These are phyloP conservation scores for Benitochromis conjunctus DNA, from an alignment of 2,113 vertebrate species.

Conservation along the genomic window DNA sequence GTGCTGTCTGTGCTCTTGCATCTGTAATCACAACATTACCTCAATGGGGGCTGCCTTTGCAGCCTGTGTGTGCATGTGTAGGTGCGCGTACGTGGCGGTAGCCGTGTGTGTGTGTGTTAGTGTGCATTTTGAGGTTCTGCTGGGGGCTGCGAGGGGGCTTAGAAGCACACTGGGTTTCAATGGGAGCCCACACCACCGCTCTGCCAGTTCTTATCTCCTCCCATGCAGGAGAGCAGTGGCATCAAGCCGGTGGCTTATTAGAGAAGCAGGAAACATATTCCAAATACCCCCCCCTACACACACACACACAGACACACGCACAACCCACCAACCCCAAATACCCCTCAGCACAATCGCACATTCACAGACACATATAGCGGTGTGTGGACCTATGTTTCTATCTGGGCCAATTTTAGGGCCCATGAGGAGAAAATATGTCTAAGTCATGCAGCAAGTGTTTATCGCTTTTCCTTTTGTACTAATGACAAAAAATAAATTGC, in stretches of 20 bases:
- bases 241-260: constrained; percentile 74
- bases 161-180: constrained; percentile 63
- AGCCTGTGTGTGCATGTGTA: constrained; percentile 29
- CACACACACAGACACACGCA: background rate
- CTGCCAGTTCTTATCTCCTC: constrained; percentile 74
- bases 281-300: constrained; percentile 19
- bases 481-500: constrained; percentile 63
- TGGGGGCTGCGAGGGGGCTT: constrained; percentile 60
- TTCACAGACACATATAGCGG: background rate
- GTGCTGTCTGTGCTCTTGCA: constrained; percentile 57
- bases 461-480: constrained; percentile 56
- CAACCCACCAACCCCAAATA: background rate
- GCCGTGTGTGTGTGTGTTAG: constrained; percentile 12
- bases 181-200: constrained; percentile 60
- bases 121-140: constrained; percentile 48
- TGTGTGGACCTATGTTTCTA: constrained; percentile 40
- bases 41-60: constrained; percentile 59
- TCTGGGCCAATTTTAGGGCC: constrained; percentile 39
- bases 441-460: constrained; percentile 43
- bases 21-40: constrained; percentile 69
- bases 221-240: constrained; percentile 73
- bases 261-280: constrained; percentile 65
- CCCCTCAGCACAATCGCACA: constrained; percentile 1
- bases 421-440: constrained; percentile 40
- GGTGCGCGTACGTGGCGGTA: background rate